These are phyloP conservation scores for Wasmannia auropunctata DNA, from an alignment of 1,140 invertebrate genomes.

Conservation along the genomic window DNA sequence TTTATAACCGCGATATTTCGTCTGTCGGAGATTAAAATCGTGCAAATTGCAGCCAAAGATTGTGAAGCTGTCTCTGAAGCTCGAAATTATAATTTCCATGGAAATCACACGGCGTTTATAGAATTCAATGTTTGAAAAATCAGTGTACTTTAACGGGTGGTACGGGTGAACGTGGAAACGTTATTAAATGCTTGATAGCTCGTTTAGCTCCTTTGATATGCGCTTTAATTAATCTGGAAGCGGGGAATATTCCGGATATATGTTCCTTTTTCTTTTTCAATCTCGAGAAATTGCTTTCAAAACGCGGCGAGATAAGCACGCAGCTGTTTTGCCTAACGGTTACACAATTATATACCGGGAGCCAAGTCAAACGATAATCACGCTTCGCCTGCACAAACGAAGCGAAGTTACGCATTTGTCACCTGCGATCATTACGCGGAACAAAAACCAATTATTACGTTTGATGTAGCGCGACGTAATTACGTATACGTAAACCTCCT, in stretches of 20 bases:
- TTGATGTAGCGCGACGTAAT: conserved; percentile 23
- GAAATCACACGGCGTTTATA: not conserved
- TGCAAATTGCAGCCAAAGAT: not conserved
- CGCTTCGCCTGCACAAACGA: not conserved
- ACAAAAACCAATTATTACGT: conserved; percentile 27
- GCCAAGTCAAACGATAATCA: not conserved
- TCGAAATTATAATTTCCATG: not conserved
- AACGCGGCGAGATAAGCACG: not conserved
- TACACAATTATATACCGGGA: not conserved
- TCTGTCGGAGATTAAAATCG: not conserved
- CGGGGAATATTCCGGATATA: not conserved
- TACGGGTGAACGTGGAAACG: not conserved
- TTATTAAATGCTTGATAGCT: not conserved
- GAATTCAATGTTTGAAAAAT: not conserved
- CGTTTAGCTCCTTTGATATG: not conserved
- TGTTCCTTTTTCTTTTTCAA: not conserved
- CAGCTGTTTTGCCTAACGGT: not conserved
- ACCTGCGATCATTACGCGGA: not conserved
- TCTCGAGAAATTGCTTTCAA: not conserved
- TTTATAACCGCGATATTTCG: not conserved
- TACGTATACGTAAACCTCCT: too few species aligned
- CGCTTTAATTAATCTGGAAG: not conserved
- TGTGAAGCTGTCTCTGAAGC: not conserved
- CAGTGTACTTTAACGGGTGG: not conserved
- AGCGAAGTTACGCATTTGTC: not conserved